Conservation (phyloP, 35 echinoderm and acorn worm genomes). For the Acanthaster planci region DNA sequence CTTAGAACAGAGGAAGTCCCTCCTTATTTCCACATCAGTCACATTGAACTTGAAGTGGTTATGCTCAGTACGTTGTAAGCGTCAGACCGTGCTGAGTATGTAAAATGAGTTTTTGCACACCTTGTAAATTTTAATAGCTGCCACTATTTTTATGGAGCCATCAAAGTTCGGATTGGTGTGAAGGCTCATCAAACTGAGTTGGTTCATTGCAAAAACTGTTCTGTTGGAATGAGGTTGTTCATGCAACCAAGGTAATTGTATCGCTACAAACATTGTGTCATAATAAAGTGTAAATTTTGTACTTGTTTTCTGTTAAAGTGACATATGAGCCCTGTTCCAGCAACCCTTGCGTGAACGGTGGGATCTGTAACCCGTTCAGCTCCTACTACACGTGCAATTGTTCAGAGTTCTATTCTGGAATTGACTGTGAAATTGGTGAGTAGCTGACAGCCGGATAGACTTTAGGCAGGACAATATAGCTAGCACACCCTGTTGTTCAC, state of each 20-base stretch:
- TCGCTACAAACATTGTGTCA: neutral
- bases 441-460: neutral
- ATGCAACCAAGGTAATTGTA: neutral
- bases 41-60: no score
- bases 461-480: no score
- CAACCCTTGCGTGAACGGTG: slow-evolving; percentile 64
- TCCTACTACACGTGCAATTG: slow-evolving; percentile 54
- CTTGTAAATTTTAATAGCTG: no score
- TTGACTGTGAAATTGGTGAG: slow-evolving; percentile 60
- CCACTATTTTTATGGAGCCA: no score
- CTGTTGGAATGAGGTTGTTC: neutral
- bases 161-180: no score
- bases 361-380: slow-evolving; percentile 23
- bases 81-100: no score
- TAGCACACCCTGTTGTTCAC: no score
- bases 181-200: no score
- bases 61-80: no score
- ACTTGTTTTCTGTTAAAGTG: slow-evolving; percentile 3
- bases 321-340: slow-evolving; percentile 70
- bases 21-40: no score
- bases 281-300: neutral
- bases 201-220: neutral
- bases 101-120: no score
- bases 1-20: no score
- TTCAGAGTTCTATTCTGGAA: slow-evolving; percentile 31